These are phyloP conservation scores for Andrena camellia DNA, from an alignment of 2,888 invertebrate genomes.

Conservation along the genomic window DNA sequence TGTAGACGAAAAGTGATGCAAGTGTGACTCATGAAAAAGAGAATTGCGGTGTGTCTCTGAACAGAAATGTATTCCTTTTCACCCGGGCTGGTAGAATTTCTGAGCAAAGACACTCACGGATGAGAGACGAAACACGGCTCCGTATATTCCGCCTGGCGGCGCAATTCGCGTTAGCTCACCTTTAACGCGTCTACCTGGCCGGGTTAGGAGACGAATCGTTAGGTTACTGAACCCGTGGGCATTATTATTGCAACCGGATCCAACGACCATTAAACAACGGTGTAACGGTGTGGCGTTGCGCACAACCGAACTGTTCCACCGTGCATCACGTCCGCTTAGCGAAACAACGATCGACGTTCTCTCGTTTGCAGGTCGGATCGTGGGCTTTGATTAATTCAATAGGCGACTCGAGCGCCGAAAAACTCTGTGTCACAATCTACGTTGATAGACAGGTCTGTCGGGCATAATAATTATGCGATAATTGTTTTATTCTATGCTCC, in stretches of 20 bases:
- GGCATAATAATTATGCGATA: too few species aligned
- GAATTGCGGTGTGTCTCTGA: background rate
- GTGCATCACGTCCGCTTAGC: constrained; percentile 49
- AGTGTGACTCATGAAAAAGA: too few species aligned
- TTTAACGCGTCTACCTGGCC: constrained; percentile 58
- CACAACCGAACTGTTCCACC: constrained; percentile 35
- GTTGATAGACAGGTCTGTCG: background rate
- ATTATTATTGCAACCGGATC: constrained; percentile 66
- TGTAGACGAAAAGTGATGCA: background rate
- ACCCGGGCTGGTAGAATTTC: background rate
- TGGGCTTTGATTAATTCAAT: constrained; percentile 45
- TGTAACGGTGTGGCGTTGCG: constrained; percentile 54
- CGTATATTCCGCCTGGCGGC: background rate
- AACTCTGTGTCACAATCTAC: background rate
- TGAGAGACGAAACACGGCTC: background rate
- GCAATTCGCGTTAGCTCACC: constrained; percentile 49
- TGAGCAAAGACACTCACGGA: background rate
- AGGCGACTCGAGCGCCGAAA: constrained; percentile 11
- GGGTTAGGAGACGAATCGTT: constrained; percentile 60
- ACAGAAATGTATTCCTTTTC: background rate
- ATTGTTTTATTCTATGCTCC: too few species aligned
- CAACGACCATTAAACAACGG: constrained; percentile 65
- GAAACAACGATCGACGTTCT: constrained; percentile 44
- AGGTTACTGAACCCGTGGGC: constrained; percentile 65
- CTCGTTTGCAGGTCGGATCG: constrained; percentile 35